phyloP scores from a whole-genome alignment of 2,113 vertebrate species.

The Ceyx melanurus region DNA sequence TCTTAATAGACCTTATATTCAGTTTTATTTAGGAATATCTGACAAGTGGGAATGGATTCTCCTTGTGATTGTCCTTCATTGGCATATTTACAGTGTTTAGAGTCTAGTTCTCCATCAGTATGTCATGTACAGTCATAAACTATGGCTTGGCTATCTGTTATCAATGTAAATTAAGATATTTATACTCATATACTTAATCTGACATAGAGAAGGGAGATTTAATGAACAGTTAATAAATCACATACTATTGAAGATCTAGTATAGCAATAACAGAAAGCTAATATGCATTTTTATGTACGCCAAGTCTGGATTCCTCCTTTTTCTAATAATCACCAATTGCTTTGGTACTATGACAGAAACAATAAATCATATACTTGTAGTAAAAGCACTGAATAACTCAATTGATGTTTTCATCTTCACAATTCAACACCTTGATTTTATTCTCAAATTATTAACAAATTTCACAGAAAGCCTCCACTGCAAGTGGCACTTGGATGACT shows the following conservation, averaged over 20 bases:
- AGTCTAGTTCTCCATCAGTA: not conserved
- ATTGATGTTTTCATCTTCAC: not conserved
- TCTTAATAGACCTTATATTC: not conserved
- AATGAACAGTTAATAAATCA: constrained; percentile 1
- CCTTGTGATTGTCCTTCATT: not conserved
- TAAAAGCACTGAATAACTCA: not conserved
- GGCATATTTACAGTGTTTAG: not conserved
- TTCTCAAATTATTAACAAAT: not conserved
- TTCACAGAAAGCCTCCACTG: not conserved
- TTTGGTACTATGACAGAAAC: not conserved
- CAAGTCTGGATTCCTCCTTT: not conserved
- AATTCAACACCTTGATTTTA: not conserved
- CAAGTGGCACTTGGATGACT: not conserved
- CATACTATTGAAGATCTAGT: not conserved
- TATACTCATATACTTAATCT: not conserved
- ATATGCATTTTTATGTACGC: not conserved
- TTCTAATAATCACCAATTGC: not conserved
- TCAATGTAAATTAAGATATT: not conserved
- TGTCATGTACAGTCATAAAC: not conserved
- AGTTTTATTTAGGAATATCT: not conserved
- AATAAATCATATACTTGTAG: not conserved
- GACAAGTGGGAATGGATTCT: not conserved
- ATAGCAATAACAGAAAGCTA: not conserved
- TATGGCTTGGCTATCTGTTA: not conserved
- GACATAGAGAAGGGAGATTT: not conserved